Evolutionary conservation across 2,113 vertebrate species (phyloP).

Genomic region (Mustelus asterias): DNA sequence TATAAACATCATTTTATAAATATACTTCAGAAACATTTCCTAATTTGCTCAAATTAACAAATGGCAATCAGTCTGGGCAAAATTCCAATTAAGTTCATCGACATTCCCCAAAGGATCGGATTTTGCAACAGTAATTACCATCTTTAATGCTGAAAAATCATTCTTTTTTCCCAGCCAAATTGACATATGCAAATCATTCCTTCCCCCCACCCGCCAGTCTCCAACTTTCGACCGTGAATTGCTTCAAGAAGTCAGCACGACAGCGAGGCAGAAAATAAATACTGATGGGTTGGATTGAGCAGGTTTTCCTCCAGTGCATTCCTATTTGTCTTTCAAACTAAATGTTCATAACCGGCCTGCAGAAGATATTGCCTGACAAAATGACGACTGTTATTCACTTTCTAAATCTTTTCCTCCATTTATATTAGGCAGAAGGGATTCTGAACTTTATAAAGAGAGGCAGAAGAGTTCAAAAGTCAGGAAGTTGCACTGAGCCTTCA

Average conservation of each 20-base stretch:
- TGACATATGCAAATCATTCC: neutral
- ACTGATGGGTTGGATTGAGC: neutral
- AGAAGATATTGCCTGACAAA: neutral
- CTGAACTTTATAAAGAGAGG: neutral
- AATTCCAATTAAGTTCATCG: conserved; percentile 28
- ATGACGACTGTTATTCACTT: neutral
- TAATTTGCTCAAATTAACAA: neutral
- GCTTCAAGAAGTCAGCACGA: neutral
- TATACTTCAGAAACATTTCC: neutral
- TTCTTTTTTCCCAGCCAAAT: neutral
- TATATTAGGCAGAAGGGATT: neutral
- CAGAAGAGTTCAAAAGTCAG: neutral
- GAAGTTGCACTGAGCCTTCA: neutral
- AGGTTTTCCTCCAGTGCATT: neutral
- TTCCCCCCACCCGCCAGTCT: neutral
- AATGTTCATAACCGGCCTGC: neutral
- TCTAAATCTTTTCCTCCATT: neutral
- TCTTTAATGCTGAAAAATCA: neutral
- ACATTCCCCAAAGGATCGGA: neutral
- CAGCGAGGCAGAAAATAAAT: neutral
- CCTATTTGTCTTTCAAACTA: neutral
- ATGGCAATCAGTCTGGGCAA: neutral
- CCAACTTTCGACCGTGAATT: neutral
- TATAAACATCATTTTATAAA: neutral
- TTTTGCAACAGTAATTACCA: neutral